A percentile compares a stretch with the other conserved stretches of the same genome.
Evolutionary conservation across 2,113 vertebrate species (phyloP).

Genomic region (Platanista minor): DNA sequence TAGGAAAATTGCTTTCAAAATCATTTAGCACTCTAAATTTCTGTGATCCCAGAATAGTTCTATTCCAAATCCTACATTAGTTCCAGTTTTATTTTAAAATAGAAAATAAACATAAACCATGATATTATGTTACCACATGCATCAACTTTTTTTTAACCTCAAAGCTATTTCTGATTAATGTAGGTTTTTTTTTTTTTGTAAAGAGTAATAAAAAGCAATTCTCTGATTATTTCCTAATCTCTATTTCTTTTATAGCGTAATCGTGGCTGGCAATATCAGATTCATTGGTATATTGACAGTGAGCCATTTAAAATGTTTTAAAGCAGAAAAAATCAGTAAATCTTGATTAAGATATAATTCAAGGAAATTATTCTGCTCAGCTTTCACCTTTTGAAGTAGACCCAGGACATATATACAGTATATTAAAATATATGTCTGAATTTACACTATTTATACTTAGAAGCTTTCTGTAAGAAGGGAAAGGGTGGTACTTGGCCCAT

Average conservation of each 20-base stretch:
- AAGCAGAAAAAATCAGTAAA: constrained; percentile 23
- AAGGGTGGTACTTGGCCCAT: neutral
- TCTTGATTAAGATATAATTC: neutral
- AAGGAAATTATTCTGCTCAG: neutral
- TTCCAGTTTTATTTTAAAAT: constrained; percentile 31
- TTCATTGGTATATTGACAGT: neutral
- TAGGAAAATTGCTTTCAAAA: neutral
- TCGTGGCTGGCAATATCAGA: neutral
- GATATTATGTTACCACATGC: neutral
- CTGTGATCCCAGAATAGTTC: neutral
- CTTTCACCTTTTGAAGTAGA: constrained; percentile 20
- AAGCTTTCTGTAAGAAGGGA: neutral
- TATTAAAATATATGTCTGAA: constrained; percentile 2
- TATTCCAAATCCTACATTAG: neutral
- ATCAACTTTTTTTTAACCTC: neutral
- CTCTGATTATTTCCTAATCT: constrained; percentile 16
- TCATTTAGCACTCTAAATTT: neutral
- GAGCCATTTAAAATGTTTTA: constrained; percentile 3
- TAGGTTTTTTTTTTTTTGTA: neutral
- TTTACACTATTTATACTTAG: neutral
- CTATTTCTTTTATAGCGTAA: constrained; percentile 14
- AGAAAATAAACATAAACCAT: neutral
- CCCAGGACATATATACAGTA: neutral
- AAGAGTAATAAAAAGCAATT: neutral
- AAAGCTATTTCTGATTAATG: constrained; percentile 11